Percentiles rank a stretch among this genome's conserved stretches.
Evolutionary conservation across 2,888 invertebrate species (phyloP).

Genomic region (Ophraella communa): DNA sequence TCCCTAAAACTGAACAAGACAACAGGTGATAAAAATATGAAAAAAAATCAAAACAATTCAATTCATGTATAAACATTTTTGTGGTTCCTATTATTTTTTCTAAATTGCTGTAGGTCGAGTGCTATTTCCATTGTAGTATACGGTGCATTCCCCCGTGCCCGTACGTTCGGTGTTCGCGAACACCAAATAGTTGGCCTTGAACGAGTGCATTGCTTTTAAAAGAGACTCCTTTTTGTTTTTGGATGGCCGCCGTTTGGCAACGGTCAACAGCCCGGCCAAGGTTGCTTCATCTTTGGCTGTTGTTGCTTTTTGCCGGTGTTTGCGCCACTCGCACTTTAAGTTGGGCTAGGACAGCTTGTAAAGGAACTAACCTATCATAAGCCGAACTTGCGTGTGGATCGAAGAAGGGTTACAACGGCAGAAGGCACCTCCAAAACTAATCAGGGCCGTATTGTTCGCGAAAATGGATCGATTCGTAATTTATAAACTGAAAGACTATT

Average conservation of each 20-base stretch:
- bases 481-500: not conserved
- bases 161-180: conserved; percentile 46
- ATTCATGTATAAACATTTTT: too few species aligned
- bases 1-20: too few species aligned
- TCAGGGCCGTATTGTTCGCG: conserved; percentile 41
- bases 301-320: conserved; percentile 13
- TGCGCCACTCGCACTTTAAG: conserved; percentile 10
- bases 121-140: conserved; percentile 13
- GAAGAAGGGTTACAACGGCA: conserved; percentile 14
- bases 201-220: conserved; percentile 61
- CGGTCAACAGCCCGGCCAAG: conserved; percentile 62
- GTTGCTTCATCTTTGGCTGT: conserved; percentile 45
- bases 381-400: conserved; percentile 50
- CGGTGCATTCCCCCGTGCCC: conserved; percentile 45
- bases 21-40: too few species aligned
- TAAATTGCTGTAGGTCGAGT: too few species aligned
- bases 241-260: conserved; percentile 59
- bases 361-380: conserved; percentile 59
- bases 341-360: conserved; percentile 7
- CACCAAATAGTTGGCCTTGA: conserved; percentile 61
- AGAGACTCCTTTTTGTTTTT: conserved; percentile 58
- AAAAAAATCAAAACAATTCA: too few species aligned
- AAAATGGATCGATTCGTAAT: not conserved
- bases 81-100: too few species aligned
- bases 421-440: conserved; percentile 45